A percentile compares a stretch with the other conserved stretches of the same genome.
These are phyloP conservation scores for Drosophila kurseongensis DNA, from an alignment of 1,140 invertebrate genomes.

Conservation along the genomic window DNA sequence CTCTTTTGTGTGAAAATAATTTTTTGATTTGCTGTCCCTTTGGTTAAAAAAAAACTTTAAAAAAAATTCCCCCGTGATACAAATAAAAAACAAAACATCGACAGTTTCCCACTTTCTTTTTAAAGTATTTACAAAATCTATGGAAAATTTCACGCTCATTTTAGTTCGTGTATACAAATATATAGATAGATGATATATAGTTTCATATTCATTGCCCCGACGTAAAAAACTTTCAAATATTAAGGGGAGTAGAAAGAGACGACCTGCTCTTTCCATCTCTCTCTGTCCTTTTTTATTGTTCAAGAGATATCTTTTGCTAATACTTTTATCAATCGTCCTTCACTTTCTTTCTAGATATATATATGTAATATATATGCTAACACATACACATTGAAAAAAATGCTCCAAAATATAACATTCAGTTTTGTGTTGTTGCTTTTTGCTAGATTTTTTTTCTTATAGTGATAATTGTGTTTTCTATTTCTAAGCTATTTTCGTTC, in stretches of 20 bases:
- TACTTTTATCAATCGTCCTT: conserved; percentile 45
- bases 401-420: conserved; percentile 79
- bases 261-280: conserved; percentile 1
- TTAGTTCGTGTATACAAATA: conserved; percentile 48
- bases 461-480: conserved; percentile 25
- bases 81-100: conserved; percentile 18
- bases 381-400: conserved; percentile 71
- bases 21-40: conserved; percentile 39
- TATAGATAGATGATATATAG: conserved; percentile 49
- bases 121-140: conserved; percentile 59
- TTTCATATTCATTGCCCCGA: conserved; percentile 37
- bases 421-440: conserved; percentile 49
- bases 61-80: conserved; percentile 1
- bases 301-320: conserved; percentile 53
- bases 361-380: conserved; percentile 31
- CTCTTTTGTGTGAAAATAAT: conserved; percentile 58
- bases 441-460: conserved; percentile 37
- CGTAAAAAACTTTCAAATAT: conserved; percentile 29
- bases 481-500: conserved; percentile 22
- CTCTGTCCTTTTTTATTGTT: conserved; percentile 35
- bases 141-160: conserved; percentile 22
- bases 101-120: conserved; percentile 6
- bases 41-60: conserved; percentile 21
- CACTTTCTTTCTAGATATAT: conserved; percentile 15
- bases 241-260: conserved; percentile 10